Base-by-base conservation (phyloP, 64 coral and sea anemone genomes). In the Actinia tenebrosa region DNA sequence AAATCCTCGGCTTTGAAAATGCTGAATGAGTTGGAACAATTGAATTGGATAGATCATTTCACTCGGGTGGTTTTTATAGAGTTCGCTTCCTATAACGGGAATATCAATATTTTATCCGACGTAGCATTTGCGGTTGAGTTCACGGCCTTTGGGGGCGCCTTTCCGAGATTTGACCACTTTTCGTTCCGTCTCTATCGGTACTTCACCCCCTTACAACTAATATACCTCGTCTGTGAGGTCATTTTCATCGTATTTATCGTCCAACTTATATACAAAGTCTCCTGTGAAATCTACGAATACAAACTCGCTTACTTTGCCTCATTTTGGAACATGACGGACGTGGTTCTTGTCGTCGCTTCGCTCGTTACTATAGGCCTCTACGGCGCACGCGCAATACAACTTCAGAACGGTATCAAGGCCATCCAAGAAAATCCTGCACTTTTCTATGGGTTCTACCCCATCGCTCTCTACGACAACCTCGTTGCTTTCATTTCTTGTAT, bases 111-210 rank as follows among this genome's bases (percentile, higher is more conserved):
- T 4, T 55, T 93, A 45, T 83, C 83, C 20, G 88, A 77, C 9
- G 13, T 93, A 37, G 37, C 86, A 55, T 22, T 89, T 60, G 78
- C 92, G 1, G 17, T 89, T 13, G 92, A 93, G 19, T 89, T 93
- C 69, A 27, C 77, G 8, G 78, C 87, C 47, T 83, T 56, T 45
- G 88, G 88, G 15, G 92, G 84, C 23, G 77, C 83, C 0, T 82
- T 93, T 54, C 60, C 88, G 4, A 61, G 88, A 44, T 72, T 93
- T 23, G 92, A 86, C 5, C 80, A 86, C 77, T 87, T 89, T 83
- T 86, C 87, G 16, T 93, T 93, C 44, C 92, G 92, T 42, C 56
- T 93, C 60, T 93, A 89, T 18, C 87, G 92, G 0, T 93, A 93
- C 45, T 86, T 86, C 18, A 93, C 92, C 0, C 26, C 88, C 3